phyloP scores from a whole-genome alignment of 92 coral and sea anemone genomes.

The Epizoanthus stellaris region DNA sequence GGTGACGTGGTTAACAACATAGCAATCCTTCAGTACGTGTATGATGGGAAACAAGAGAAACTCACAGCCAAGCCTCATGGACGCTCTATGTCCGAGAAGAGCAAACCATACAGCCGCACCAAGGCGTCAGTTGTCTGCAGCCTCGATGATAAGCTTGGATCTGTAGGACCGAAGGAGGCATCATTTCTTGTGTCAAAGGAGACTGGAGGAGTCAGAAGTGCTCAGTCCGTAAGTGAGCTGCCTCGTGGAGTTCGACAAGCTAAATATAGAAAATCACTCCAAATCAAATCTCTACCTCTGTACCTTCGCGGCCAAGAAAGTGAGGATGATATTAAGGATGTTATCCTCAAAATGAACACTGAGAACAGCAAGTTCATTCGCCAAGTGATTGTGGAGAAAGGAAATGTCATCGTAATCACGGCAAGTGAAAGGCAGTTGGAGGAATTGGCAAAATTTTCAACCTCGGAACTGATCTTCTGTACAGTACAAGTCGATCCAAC shows the following conservation, averaged over 20 bases:
- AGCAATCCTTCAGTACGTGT: constrained; percentile 30
- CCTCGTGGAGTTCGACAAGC: constrained; percentile 52
- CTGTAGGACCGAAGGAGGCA: constrained; percentile 40
- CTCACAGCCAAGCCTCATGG: constrained; percentile 22
- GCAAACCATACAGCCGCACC: constrained; percentile 20
- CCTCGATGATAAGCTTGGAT: constrained; percentile 24
- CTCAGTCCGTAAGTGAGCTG: constrained; percentile 27
- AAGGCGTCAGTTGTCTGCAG: constrained; percentile 41
- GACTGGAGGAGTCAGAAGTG: constrained; percentile 46
- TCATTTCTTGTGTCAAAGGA: constrained; percentile 13
- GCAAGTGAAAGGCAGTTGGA: constrained; percentile 43
- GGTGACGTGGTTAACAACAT: constrained; percentile 41
- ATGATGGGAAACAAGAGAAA: constrained; percentile 23
- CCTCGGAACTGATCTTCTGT: constrained; percentile 50
- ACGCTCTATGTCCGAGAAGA: neutral
- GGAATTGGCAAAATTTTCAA: constrained; percentile 26
- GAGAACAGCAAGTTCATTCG: neutral
- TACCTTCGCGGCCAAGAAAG: constrained; percentile 43
- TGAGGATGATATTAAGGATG: constrained; percentile 51
- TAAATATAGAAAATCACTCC: constrained; percentile 29
- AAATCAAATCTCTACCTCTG: constrained; percentile 20
- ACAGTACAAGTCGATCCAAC: constrained; percentile 58
- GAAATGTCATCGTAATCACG: constrained; percentile 20
- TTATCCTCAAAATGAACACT: constrained; percentile 30
- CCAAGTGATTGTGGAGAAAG: constrained; percentile 16